Percentiles rank a stretch among this genome's conserved stretches.
Conservation (phyloP, 2,797 vertebrate species). For the Cirrhinus mrigala region DNA sequence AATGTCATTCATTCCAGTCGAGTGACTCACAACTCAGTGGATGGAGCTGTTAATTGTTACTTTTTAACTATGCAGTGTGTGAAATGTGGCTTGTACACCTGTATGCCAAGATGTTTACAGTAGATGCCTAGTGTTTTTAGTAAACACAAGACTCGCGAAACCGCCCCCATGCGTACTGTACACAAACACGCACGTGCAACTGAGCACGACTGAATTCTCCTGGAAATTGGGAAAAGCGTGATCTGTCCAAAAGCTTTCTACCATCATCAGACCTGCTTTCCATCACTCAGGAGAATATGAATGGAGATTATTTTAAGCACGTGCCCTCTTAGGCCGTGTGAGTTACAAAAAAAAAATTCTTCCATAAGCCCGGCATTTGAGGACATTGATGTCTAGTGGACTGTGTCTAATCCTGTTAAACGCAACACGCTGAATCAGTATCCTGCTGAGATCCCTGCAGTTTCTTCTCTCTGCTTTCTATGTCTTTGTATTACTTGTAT, state of each 20-base stretch:
- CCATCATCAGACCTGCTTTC: not conserved
- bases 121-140: not conserved
- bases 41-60: not conserved
- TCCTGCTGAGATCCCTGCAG: conserved; percentile 13
- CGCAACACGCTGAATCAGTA: conserved; percentile 21
- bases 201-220: not conserved
- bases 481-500: not conserved
- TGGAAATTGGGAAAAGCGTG: not conserved
- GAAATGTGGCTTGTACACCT: not conserved
- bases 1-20: not conserved
- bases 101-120: not conserved
- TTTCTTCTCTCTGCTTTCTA: not conserved
- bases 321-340: conserved; percentile 23
- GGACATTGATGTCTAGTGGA: conserved; percentile 49
- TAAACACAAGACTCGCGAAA: not conserved
- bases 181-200: not conserved
- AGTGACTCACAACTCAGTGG: not conserved
- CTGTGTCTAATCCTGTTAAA: conserved; percentile 58
- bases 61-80: not conserved
- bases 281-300: not conserved
- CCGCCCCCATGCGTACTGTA: not conserved
- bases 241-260: not conserved
- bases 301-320: not conserved
- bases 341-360: conserved; percentile 51
- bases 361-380: conserved; percentile 22